Conservation (phyloP, 2,113 vertebrate genomes). For the Oostethus manadensis region DNA sequence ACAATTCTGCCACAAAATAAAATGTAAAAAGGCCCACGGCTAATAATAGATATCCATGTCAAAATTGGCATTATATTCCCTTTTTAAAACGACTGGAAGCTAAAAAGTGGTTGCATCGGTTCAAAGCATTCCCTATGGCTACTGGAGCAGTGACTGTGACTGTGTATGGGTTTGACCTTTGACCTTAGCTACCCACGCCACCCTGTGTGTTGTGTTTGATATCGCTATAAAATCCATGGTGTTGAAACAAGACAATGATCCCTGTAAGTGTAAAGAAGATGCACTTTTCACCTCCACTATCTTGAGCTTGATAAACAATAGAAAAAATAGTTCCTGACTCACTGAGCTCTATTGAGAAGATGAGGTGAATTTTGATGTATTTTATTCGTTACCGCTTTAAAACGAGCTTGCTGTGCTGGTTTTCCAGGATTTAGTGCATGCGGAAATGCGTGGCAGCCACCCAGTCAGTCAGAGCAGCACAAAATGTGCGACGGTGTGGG, state of each 20-base stretch:
- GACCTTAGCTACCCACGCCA: no score
- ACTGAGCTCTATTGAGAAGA: no score
- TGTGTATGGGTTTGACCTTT: no score
- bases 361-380: background rate
- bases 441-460: conserved; percentile 34
- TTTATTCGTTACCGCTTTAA: conserved; percentile 1
- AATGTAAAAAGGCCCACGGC: no score
- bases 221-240: background rate
- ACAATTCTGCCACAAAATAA: no score
- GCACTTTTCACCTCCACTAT: conserved; percentile 3
- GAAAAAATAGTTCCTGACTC: background rate
- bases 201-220: background rate
- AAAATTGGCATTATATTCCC: no score
- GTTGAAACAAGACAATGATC: conserved; percentile 3
- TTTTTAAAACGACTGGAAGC: no score
- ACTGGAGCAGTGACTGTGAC: no score
- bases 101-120: no score
- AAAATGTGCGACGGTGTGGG: conserved; percentile 35
- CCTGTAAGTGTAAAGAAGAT: background rate
- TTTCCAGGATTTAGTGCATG: conserved; percentile 20
- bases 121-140: no score
- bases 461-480: conserved; percentile 28
- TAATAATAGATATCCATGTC: no score
- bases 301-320: background rate
- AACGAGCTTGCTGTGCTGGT: conserved; percentile 12